phyloP scores from a whole-genome alignment of 2,113 vertebrate genomes.

The Propithecus coquereli region DNA sequence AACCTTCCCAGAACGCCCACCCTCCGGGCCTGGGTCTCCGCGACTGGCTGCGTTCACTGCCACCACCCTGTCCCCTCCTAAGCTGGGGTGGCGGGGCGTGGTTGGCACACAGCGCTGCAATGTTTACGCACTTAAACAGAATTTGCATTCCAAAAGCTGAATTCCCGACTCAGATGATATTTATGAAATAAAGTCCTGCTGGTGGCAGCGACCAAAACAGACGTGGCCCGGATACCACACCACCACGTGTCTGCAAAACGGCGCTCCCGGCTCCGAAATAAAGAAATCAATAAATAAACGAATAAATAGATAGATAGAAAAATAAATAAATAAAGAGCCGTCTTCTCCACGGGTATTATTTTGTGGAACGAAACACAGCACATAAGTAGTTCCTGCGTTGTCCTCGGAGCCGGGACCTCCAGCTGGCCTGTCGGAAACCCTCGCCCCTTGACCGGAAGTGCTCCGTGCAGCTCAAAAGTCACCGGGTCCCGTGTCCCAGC shows the following conservation, averaged over 20 bases:
- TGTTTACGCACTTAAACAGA: conserved; percentile 13
- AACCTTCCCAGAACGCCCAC: conserved; percentile 38
- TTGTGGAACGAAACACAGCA: conserved; percentile 18
- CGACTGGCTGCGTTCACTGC: neutral
- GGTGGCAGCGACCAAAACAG: conserved; percentile 49
- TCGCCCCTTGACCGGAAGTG: neutral
- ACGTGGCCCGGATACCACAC: neutral
- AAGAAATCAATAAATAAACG: neutral
- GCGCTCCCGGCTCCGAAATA: conserved; percentile 34
- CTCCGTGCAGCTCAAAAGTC: neutral
- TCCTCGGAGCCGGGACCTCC: conserved; percentile 2
- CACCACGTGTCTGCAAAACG: neutral
- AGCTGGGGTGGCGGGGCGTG: neutral
- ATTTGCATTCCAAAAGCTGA: conserved; percentile 43
- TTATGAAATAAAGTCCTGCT: conserved; percentile 43
- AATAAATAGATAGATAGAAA: too few relatives aligned
- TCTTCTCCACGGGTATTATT: conserved; percentile 51
- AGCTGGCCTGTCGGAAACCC: neutral
- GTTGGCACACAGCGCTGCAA: neutral
- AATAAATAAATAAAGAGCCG: neutral
- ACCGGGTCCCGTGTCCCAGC: neutral
- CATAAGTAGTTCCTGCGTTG: neutral
- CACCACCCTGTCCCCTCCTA: neutral
- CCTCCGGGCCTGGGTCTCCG: neutral
- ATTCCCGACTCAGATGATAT: conserved; percentile 29